Evolutionary conservation across 1,140 invertebrate genomes (phyloP).

Genomic region (Listronotus oregonensis): DNA sequence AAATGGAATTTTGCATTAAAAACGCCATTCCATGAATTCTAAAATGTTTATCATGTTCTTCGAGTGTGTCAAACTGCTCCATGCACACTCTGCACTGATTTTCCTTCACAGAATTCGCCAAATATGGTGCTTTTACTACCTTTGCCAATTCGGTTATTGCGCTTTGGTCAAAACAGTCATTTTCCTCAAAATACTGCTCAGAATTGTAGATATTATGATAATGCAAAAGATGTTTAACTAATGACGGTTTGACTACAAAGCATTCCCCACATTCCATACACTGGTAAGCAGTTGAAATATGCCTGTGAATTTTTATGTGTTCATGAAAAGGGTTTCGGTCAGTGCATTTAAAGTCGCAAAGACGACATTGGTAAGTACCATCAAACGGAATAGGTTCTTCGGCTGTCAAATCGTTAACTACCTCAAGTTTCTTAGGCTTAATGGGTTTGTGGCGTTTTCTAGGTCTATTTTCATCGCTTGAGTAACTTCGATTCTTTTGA

Average conservation of each 20-base stretch:
- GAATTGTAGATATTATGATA: conserved; percentile 64
- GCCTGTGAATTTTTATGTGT: conserved; percentile 63
- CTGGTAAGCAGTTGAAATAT: conserved; percentile 64
- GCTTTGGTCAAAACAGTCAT: conserved; percentile 61
- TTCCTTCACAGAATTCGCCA: conserved; percentile 57
- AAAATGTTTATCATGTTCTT: conserved; percentile 65
- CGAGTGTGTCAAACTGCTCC: conserved; percentile 62
- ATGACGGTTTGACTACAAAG: conserved; percentile 67
- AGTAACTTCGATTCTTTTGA: conserved; percentile 23
- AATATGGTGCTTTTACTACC: conserved; percentile 50
- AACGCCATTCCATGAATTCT: conserved; percentile 73
- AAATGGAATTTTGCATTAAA: conserved; percentile 50
- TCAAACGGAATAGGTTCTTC: conserved; percentile 50
- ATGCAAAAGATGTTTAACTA: conserved; percentile 67
- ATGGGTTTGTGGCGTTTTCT: conserved; percentile 36
- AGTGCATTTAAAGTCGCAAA: conserved; percentile 56
- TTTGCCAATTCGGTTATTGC: conserved; percentile 58
- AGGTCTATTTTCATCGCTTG: conserved; percentile 24
- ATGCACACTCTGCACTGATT: conserved; percentile 71
- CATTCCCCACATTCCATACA: conserved; percentile 72
- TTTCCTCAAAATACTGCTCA: conserved; percentile 62
- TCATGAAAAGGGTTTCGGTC: conserved; percentile 57
- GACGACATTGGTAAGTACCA: conserved; percentile 60
- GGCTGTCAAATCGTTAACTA: conserved; percentile 38
- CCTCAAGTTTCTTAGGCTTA: conserved; percentile 3